phyloP scores from a whole-genome alignment of 2,888 invertebrate genomes.

The Apeira syringaria region DNA sequence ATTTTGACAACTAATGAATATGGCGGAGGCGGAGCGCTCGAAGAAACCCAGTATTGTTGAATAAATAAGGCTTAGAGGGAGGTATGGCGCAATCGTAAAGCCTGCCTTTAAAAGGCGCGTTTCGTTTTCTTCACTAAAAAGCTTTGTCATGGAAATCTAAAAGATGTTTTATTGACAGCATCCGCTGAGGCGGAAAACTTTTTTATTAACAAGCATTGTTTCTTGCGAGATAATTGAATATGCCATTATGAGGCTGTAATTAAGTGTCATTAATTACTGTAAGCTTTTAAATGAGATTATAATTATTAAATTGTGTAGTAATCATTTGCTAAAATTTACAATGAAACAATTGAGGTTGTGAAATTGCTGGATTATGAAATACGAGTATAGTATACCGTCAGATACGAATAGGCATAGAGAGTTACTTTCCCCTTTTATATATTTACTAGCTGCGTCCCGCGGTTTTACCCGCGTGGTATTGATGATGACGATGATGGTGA shows the following conservation, averaged over 20 bases:
- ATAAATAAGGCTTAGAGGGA: conserved; percentile 14
- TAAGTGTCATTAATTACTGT: not conserved
- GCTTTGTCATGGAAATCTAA: conserved; percentile 25
- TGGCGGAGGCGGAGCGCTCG: conserved; percentile 2
- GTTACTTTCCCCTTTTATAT: no score
- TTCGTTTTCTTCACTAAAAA: conserved; percentile 20
- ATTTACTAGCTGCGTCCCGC: no score
- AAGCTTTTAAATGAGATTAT: not conserved
- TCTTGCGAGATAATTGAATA: conserved; percentile 15
- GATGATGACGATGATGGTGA: no score
- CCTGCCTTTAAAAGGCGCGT: conserved; percentile 16
- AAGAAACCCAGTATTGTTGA: conserved; percentile 2
- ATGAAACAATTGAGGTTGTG: no score
- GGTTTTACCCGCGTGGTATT: no score
- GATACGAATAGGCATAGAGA: no score
- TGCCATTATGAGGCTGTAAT: conserved; percentile 22
- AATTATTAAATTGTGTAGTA: not conserved
- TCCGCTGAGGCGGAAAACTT: conserved; percentile 20
- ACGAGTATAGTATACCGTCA: no score
- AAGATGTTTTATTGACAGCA: conserved; percentile 23
- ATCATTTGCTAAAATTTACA: no score
- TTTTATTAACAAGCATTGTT: conserved; percentile 23
- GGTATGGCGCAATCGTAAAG: conserved; percentile 18
- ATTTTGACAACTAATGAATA: conserved; percentile 13
- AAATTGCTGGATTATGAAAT: no score